Evolutionary conservation across 2,797 vertebrate species (phyloP), one percentile per base, ranked within the genome.

Genomic region (Melopsittacus undulatus): DNA sequence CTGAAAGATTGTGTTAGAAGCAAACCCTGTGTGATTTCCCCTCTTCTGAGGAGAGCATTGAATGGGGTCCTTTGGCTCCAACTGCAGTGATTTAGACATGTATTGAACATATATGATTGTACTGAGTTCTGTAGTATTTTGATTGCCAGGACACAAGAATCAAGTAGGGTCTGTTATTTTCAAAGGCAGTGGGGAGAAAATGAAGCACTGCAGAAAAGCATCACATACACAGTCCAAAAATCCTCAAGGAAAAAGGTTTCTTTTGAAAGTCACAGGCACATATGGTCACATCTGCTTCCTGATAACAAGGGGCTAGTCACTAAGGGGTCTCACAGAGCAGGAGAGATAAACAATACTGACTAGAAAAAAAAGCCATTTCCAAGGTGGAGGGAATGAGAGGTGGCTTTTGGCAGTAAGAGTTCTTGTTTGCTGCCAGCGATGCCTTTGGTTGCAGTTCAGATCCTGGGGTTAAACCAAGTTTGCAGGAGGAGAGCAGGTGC

Each of bases 341-440:
- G 38, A 45, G 38, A 42, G 29, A 21, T 21, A 54, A 43, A 42
- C 32, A 49, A 4, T 14, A 24, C 26, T 29, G 17, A 36, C 9
- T 3, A 30, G 64, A 27, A 84, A 61, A 46, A 21, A 62, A 80
- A 67, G 9, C 3, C 19, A 8, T 56, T 86, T 84, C 42, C 14
- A 30, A 26, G 52, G n/a, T 84, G 17, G 26, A 62, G 16, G 22
- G 45, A 72, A 38, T 5, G 29, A 36, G 12, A 76, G 30, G 30
- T 13, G 36, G n/a, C 36, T 75, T 75, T 90, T 45, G 75, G 52
- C 21, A 72, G 52, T 26, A 64, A n/a, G 16, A 9, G 38, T 32
- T 36, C 2, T 0, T 12, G 24, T 66, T 66, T 76, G 52, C 46
- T 72, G 34, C 14, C 30, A 38, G 17, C 0, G 0, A 32, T 54